A percentile compares a stretch with the other conserved stretches of the same genome.
These are phyloP conservation scores for Mastigias papua DNA, from an alignment of 30 jellyfish, hydroid and myxozoan species.

Conservation along the genomic window DNA sequence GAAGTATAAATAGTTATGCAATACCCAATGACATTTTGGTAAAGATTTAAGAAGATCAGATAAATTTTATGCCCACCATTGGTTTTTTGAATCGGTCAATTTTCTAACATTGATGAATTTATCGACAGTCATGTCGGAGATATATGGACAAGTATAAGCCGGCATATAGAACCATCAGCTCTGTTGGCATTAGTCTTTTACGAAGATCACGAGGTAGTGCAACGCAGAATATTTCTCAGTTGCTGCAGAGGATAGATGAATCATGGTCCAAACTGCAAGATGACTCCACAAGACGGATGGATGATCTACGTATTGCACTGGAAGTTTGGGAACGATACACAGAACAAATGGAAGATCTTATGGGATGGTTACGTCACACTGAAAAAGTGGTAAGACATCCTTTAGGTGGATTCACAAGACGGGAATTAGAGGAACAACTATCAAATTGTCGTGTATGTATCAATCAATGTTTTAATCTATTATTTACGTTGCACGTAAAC, in stretches of 20 bases:
- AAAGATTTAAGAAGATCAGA: too few relatives aligned
- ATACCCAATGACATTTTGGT: too few relatives aligned
- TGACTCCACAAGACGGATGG: conserved; percentile 27
- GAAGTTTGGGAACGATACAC: conserved; percentile 95
- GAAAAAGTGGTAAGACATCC: conserved; percentile 79
- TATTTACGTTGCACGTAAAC: too few relatives aligned
- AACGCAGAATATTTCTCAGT: conserved; percentile 27
- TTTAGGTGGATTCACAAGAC: conserved; percentile 49
- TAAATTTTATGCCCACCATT: too few relatives aligned
- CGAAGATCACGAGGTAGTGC: conserved; percentile 16
- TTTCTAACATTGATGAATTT: too few relatives aligned
- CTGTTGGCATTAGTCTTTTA: conserved; percentile 39
- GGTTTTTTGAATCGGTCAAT: too few relatives aligned
- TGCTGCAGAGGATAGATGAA: conserved; percentile 50
- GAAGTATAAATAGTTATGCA: too few relatives aligned
- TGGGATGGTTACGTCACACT: conserved; percentile 85
- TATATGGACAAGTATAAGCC: conserved; percentile 50
- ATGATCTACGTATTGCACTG: conserved; percentile 47
- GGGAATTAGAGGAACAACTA: conserved; percentile 64
- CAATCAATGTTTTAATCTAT: too few relatives aligned
- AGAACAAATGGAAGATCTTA: conserved; percentile 81
- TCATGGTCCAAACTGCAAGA: conserved; percentile 61
- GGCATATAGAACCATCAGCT: conserved; percentile 52
- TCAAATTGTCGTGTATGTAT: conserved; percentile 75
- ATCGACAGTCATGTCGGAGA: conserved; percentile 66